Evolutionary conservation across 2,888 invertebrate genomes (phyloP), one percentile per base, ranked within the genome.

Genomic region (Nudaria mundana): DNA sequence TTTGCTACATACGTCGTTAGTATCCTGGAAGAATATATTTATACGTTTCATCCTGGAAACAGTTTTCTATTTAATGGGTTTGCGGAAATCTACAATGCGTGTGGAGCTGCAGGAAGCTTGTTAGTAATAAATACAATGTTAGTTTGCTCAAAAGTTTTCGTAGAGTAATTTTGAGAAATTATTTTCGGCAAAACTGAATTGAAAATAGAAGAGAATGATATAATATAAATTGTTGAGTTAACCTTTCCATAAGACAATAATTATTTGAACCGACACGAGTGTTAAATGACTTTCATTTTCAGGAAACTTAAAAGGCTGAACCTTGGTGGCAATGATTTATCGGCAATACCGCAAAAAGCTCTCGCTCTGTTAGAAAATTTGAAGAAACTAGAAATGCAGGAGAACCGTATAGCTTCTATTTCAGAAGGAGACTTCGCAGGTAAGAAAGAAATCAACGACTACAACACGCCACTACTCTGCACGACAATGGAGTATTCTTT

Each of bases 351-450:
- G 8, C 95, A 95, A 62, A 92, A 93, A 66, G 93, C 97, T 0
- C 91, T 97, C n/a, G 92, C 93, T 0, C 91, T 94, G 43, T 86
- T 97, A 53, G 94, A 94, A 65, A 95, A 93, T 60, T 81, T 97
- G 54, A 95, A 94, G 76, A 97, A 95, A 67, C 89, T 97, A 32
- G 97, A 97, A 81, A 92, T 97, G 88, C 96, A 96, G 68, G 96
- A 96, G 71, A 97, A 97, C 72, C 91, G 92, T 52, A 95, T 97
- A 44, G 89, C 91, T 26, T 83, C 90, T 18, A 95, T 97, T 52
- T 85, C 91, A 29, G 95, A 95, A 70, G 95, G 95, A 22, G 96
- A 97, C 75, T 97, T 97, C 74, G 93, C 93, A 85, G 97, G 97
- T 95, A 2, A 84, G 36, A 10, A 5, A 14, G 6, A 0, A 2